Base-by-base conservation (phyloP, 2,888 invertebrate species). In the Euspilapteryx auroguttella region DNA sequence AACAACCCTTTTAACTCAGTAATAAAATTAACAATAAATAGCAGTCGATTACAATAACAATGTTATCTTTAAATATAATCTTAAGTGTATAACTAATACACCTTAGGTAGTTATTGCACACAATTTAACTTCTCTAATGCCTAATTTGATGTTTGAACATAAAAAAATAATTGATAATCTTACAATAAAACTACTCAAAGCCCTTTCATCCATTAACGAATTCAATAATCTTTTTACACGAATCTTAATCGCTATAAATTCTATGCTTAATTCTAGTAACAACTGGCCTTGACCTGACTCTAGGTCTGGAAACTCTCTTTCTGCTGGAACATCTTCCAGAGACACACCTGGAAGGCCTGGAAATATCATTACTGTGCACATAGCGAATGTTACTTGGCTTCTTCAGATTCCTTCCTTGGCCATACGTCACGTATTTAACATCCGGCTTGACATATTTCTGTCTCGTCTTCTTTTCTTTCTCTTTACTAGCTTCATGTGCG, bases 401-500 rank as follows among this genome's bases (percentile, higher is more conserved):
- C 28, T 45, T 52, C 24, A 35, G 37, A 17, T 46, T 47, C 5
- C 42, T 44, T 1, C 39, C 40, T 37, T 49, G 45, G 26, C 8
- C 36, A 40, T 12, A 30, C 27, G 8, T 49, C 49, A 24, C 8
- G 8, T 41, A 40, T 9, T 36, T 41, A 12, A 45, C 45, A 7
- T 49, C 42, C 2, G 49, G 41, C 2, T 39, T 45, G 2, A 49
- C 48, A 25, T 47, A 45, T 9, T 39, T 32, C 8, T 36, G 36
- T 9, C 21, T 38, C 2, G 28, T 62, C 8, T 8, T 5, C 30
- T 55, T 61, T 31, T 53, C n/a, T n/a, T 24, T 27, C 30, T 55
- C 61, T 31, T 53, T 61, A 29, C 64, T 66, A 1, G 51, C 54
- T 44, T 68, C 64, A 25, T 71, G 65, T 0, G 68, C 64, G 7